Percentiles rank a stretch among this genome's conserved stretches.
phyloP scores from a whole-genome alignment of 2,888 invertebrate genomes.

The Metallyticus violacea region DNA sequence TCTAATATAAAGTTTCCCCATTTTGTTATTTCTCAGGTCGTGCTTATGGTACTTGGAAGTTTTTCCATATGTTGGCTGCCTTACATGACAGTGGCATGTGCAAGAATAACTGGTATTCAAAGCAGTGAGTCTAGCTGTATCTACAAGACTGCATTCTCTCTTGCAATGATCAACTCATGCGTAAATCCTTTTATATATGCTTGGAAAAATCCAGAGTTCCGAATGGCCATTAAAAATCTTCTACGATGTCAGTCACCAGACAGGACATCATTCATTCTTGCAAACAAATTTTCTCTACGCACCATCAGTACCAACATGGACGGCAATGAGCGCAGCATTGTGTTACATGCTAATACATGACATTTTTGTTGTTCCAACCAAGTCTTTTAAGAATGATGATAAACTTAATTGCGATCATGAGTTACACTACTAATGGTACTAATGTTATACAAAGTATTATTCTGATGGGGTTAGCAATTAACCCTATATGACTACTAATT shows the following conservation, averaged over 20 bases:
- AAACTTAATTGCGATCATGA: too few species aligned
- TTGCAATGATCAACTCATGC: conserved; percentile 77
- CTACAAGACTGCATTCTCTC: conserved; percentile 64
- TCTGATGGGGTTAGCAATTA: too few species aligned
- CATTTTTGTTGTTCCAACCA: not conserved
- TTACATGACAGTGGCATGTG: conserved; percentile 66
- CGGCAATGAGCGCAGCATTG: not conserved
- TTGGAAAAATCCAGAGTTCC: conserved; percentile 79
- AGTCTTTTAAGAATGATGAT: too few species aligned
- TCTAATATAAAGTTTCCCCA: too few species aligned
- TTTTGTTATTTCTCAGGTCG: conserved; percentile 63
- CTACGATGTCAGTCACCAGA: conserved; percentile 65
- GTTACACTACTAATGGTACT: too few species aligned
- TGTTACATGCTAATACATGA: not conserved
- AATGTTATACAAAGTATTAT: too few species aligned
- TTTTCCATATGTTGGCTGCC: conserved; percentile 82
- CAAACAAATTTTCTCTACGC: conserved; percentile 3
- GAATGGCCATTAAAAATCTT: conserved; percentile 66
- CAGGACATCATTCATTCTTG: not conserved
- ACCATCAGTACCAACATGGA: not conserved
- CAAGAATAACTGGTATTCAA: conserved; percentile 53
- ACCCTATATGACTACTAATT: too few species aligned
- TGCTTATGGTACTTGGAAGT: conserved; percentile 72
- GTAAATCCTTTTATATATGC: conserved; percentile 81
- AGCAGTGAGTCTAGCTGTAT: conserved; percentile 42